Evolutionary conservation across 2,113 vertebrate genomes (phyloP), one percentile per base, ranked within the genome.

Genomic region (Charadrius vociferus): DNA sequence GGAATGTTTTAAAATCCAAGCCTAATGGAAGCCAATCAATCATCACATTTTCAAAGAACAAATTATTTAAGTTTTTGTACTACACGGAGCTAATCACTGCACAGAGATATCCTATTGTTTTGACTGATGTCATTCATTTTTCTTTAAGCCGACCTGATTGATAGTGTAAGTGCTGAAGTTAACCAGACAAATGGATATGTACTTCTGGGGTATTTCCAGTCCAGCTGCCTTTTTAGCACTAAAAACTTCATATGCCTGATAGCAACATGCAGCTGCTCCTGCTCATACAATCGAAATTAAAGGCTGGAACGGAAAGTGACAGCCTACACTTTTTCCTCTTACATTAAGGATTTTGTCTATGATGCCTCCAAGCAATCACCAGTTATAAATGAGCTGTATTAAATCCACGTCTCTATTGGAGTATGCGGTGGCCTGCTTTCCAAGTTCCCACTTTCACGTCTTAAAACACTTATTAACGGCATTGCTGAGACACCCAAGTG

Each of bases 21-120:
- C 95, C 98, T 98, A 98, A 98, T 97, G 97, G 97, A 98, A 98
- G 96, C 92, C 74, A 97, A 98, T 98, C 98, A 97, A 98, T 99
- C 98, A 98, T 98, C 98, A 98, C 97, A 61, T 98, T 90, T 98
- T 98, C 97, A 98, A 98, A 98, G 98, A 92, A 56, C 72, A 92
- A 97, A 97, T 98, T 98, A 98, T 98, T 98, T 98, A 97, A 97
- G 97, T 95, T 98, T 98, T 97, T 97, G 96, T 97, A 66, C 96
- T 96, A 96, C 95, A 91, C 1, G 27, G 96, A 85, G 92, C 97
- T 97, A 97, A 98, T 98, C 96, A 97, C 97, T 96, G 94, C 93
- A 53, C 80, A 84, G 94, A 97, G 98, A 96, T 96, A 97, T 97
- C 97, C 95, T 73, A 88, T 95, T 98, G 97, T 96, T 98, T 98